phyloP scores from a whole-genome alignment of 2,888 invertebrate genomes.

The Synergus gifuensis region DNA sequence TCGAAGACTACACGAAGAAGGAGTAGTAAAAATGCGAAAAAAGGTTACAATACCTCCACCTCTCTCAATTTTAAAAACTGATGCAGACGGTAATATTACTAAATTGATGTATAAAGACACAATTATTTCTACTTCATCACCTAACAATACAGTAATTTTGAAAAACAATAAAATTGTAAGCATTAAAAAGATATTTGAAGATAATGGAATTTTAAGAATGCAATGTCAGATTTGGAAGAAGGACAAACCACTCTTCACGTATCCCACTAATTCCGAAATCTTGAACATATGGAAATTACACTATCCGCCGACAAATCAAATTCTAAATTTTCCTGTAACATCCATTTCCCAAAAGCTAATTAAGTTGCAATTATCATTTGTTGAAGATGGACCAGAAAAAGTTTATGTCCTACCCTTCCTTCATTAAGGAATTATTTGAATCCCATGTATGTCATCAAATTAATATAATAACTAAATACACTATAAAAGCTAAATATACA shows the following conservation, averaged over 20 bases:
- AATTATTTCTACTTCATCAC: background rate
- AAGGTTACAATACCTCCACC: background rate
- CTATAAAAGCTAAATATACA: too few species aligned
- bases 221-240: background rate
- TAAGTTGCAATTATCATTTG: background rate
- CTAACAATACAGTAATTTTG: background rate
- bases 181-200: background rate
- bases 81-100: background rate
- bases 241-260: slow-evolving; percentile 27
- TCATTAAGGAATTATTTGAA: background rate
- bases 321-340: background rate
- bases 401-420: background rate
- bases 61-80: background rate
- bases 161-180: background rate
- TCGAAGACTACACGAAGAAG: background rate
- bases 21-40: background rate
- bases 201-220: background rate
- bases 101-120: background rate
- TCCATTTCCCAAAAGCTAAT: background rate
- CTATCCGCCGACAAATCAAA: background rate
- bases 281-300: slow-evolving; percentile 40
- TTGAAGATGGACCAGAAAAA: background rate
- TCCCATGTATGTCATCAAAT: too few species aligned
- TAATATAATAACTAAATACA: too few species aligned
- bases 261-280: slow-evolving; percentile 27